Conservation (phyloP, 2,888 invertebrate species). For the Xylota segnis region DNA sequence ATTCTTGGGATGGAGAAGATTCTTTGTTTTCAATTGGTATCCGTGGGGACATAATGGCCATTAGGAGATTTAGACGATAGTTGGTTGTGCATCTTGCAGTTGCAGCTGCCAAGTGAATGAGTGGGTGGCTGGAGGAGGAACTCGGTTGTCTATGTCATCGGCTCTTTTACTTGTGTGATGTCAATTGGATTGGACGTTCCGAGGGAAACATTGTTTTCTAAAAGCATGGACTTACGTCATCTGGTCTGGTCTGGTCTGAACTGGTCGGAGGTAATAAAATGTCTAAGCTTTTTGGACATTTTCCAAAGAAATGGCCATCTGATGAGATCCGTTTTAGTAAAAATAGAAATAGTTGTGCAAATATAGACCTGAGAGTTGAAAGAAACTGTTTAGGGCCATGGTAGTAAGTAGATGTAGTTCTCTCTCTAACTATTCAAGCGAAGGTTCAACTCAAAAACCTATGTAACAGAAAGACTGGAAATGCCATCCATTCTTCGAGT, state of each 20-base stretch:
- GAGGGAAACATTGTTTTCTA: constrained; percentile 24
- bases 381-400: too few species aligned
- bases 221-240: constrained; percentile 25
- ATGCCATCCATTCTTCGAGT: too few species aligned
- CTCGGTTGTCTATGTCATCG: constrained; percentile 46
- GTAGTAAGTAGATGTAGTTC: too few species aligned
- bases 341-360: too few species aligned
- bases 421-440: too few species aligned
- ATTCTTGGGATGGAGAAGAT: constrained; percentile 49
- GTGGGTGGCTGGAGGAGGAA: constrained; percentile 1
- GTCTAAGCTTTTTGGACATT: neutral
- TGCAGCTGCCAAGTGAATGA: constrained; percentile 34
- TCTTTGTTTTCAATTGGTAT: constrained; percentile 67
- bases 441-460: too few species aligned
- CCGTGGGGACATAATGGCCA: constrained; percentile 44
- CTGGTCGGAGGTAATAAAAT: neutral
- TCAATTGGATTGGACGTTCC: constrained; percentile 37
- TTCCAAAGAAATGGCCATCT: neutral
- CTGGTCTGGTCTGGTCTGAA: neutral
- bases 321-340: neutral
- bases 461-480: too few species aligned
- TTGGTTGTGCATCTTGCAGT: constrained; percentile 11
- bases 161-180: constrained; percentile 32
- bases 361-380: too few species aligned
- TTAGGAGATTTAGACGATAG: constrained; percentile 31